Base-by-base conservation (phyloP, 2,113 vertebrate species). In the Entomyzon cyanotis region DNA sequence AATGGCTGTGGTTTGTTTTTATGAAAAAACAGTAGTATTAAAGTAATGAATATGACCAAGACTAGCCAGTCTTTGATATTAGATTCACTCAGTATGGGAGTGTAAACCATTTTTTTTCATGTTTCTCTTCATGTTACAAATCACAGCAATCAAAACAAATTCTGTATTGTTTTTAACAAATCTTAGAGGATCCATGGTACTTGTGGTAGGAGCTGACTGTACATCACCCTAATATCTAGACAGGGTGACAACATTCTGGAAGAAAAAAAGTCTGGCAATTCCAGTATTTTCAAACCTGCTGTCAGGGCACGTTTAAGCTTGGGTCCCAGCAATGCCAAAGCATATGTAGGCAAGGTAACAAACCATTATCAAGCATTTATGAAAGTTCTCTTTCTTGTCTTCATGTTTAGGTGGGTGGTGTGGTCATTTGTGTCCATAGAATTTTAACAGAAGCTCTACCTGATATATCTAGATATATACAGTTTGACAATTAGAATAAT, bases 401-500 rank as follows among this genome's bases (percentile, higher is more conserved):
- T 68, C 33, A 68, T 33, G 16, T 80, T 81, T 84, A 91, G 30
- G 16, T 89, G 33, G 5, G 1, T 79, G n/a, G 49, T 58, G 21
- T 76, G n/a, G 35, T 64, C 0, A 0, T 81, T 67, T 0, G 2
- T 55, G 30, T 65, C 14, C 28, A 41, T 0, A 49, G 71, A 70
- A 59, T 7, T 65, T 2, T 67, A 65, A 52, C 7, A 87, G 53
- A 76, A 93, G 9, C 9, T 70, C 3, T 55, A 23, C 37, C 20
- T 73, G 60, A n/a, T 28, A 10, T 16, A 81, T 28, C 15, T 63
- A 50, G 84, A 81, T 56, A 82, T 6, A 46, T 21, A 46, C 24
- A 69, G 52, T 47, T 33, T 87, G 56, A 33, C 27, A 79, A 59
- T 52, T 42, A 39, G 33, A 67, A 33, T 11, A 68, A 90, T 33